phyloP scores from a whole-genome alignment of 2,888 invertebrate species.

The Hemistola chrysoprasaria region DNA sequence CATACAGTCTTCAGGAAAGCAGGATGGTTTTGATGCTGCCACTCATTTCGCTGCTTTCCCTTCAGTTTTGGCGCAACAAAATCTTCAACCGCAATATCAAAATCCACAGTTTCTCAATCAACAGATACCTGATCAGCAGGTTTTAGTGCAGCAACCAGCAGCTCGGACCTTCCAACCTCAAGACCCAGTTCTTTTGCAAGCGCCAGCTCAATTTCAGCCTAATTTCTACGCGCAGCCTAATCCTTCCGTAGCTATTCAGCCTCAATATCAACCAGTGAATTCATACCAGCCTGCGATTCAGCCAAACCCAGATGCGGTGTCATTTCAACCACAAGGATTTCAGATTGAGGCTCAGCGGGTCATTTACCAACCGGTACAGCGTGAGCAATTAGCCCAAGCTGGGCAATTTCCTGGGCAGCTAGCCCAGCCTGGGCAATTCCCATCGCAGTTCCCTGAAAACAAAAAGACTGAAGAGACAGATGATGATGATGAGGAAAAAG shows the following conservation, averaged over 20 bases:
- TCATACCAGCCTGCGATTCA: slow-evolving; percentile 27
- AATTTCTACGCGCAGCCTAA: slow-evolving; percentile 28
- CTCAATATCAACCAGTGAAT: slow-evolving; percentile 34
- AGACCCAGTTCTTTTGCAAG: slow-evolving; percentile 26
- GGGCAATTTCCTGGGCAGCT: slow-evolving; percentile 3
- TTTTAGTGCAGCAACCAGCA: slow-evolving; percentile 33
- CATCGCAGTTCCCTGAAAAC: slow-evolving; percentile 8
- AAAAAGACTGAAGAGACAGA: slow-evolving; percentile 27
- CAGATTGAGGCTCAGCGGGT: slow-evolving; percentile 48
- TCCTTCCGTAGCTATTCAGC: slow-evolving; percentile 24
- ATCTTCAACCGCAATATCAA: slow-evolving; percentile 39
- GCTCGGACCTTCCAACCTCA: slow-evolving; percentile 26
- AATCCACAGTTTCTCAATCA: no score
- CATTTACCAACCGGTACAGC: slow-evolving; percentile 25
- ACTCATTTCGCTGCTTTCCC: slow-evolving; percentile 66
- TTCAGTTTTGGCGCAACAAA: slow-evolving; percentile 61
- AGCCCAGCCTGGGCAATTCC: slow-evolving; percentile 20
- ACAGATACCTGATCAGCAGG: slow-evolving; percentile 13
- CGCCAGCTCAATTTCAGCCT: slow-evolving; percentile 30
- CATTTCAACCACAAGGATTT: slow-evolving; percentile 33
- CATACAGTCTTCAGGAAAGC: slow-evolving; percentile 50
- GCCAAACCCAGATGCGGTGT: slow-evolving; percentile 25
- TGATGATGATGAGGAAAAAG: slow-evolving; percentile 14
- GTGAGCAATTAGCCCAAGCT: slow-evolving; percentile 1
- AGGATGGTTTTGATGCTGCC: slow-evolving; percentile 58